A percentile compares a stretch with the other conserved stretches of the same genome.
Conservation (phyloP, 2,797 vertebrate genomes). For the Sandelia bainsii region DNA sequence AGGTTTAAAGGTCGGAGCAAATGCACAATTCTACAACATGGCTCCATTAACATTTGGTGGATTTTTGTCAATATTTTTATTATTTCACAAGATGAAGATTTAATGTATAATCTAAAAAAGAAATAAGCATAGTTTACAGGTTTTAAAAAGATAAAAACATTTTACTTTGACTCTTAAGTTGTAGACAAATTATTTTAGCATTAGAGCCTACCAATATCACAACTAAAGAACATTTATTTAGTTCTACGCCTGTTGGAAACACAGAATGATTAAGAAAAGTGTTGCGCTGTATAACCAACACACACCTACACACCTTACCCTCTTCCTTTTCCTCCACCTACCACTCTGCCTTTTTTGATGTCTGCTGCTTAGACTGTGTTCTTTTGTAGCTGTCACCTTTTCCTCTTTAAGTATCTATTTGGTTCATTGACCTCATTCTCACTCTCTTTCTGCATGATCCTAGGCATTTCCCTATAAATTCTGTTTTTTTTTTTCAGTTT, state of each 20-base stretch:
- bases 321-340: slow-evolving; percentile 41
- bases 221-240: slow-evolving; percentile 7
- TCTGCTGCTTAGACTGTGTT: background rate
- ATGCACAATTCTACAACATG: background rate
- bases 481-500: too few relatives aligned
- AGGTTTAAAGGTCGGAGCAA: background rate
- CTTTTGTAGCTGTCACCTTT: slow-evolving; percentile 16
- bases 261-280: slow-evolving; percentile 22
- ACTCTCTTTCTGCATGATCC: background rate
- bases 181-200: background rate
- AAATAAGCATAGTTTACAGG: background rate
- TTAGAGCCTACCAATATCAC: background rate
- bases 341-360: slow-evolving; percentile 15
- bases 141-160: background rate
- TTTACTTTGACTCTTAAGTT: background rate
- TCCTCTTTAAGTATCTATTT: slow-evolving; percentile 12
- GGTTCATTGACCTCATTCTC: background rate
- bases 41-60: background rate
- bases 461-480: background rate
- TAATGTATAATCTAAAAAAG: too few relatives aligned
- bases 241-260: slow-evolving; percentile 13
- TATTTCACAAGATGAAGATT: too few relatives aligned
- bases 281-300: slow-evolving; percentile 9
- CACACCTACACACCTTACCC: slow-evolving; percentile 16
- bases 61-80: background rate